Base-by-base conservation (phyloP, 2,888 invertebrate species). In the Parnassius mnemosyne region DNA sequence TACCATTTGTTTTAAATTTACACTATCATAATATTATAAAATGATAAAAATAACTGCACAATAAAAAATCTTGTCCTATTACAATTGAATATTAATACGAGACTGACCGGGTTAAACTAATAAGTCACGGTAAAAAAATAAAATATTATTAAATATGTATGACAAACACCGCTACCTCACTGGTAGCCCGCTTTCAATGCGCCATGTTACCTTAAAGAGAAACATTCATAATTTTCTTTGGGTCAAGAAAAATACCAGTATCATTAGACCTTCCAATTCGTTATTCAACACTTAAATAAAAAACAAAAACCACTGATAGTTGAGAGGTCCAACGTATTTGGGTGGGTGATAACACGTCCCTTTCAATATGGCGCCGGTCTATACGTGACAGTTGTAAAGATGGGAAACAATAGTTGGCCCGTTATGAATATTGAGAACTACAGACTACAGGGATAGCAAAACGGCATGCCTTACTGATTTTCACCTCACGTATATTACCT, bases 341-440 rank as follows among this genome's bases (percentile, higher is more conserved):
- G 85, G 73, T 77, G 74, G 70, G 73, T 82, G 71, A 73, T 68
- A 74, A 82, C 89, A 88, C 88, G 89, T 89, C 81, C 84, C 80
- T 83, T 82, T 73, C 78, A 85, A 85, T 80, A 84, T 85, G 88
- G 88, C 87, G 87, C 84, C 82, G 79, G 58, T 68, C 59, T 65
- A 76, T 83, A 89, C 90, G 89, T 89, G 89, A 87, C 84, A 80
- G 77, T 81, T 81, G 77, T 75, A 79, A 80, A 78, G 80, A 80
- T 83, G 82, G 83, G 80, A 85, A 87, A 89, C 89, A 87, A 89
- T 87, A 78, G 83, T 51, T 50, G 69, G 77, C 71, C 87, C 87
- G 89, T 87, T 89, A 89, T 87, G 85, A 87, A 87, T 89, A 87
- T 87, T 85, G 84, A 88, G 80, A 81, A 70, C 79, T 80, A 72